Conservation (phyloP, 2,888 invertebrate species). For the Cantharis rustica region DNA sequence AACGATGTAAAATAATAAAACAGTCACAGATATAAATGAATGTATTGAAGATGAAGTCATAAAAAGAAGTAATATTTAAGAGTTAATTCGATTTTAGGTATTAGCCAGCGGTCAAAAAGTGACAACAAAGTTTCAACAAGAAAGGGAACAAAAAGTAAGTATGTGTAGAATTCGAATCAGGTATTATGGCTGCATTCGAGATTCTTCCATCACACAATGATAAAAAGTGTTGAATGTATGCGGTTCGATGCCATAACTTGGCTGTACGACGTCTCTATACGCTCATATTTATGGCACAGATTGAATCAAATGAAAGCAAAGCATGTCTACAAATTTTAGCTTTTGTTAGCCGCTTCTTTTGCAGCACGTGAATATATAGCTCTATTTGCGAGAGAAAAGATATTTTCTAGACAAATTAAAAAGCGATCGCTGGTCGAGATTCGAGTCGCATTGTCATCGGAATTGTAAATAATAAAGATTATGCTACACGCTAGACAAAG, state of each 20-base stretch:
- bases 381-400: slow-evolving; percentile 29
- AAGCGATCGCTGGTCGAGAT: slow-evolving; percentile 29
- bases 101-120: slow-evolving; percentile 13
- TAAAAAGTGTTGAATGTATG: slow-evolving; percentile 28
- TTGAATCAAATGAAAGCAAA: slow-evolving; percentile 39
- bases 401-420: slow-evolving; percentile 29
- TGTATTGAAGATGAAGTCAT: neutral
- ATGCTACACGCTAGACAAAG: slow-evolving; percentile 21
- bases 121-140: slow-evolving; percentile 17
- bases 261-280: slow-evolving; percentile 42
- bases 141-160: slow-evolving; percentile 24
- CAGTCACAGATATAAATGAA: neutral
- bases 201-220: slow-evolving; percentile 23
- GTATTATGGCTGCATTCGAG: slow-evolving; percentile 26
- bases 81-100: slow-evolving; percentile 19
- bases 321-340: slow-evolving; percentile 33
- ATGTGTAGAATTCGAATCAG: slow-evolving; percentile 22
- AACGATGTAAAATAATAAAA: neutral
- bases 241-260: slow-evolving; percentile 32
- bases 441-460: slow-evolving; percentile 29
- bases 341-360: slow-evolving; percentile 31
- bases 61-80: neutral
- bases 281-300: slow-evolving; percentile 43
- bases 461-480: slow-evolving; percentile 27
- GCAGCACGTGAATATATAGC: slow-evolving; percentile 27